Evolutionary conservation across 2,888 invertebrate species (phyloP).

Genomic region (Disparrhopalites patrizii): DNA sequence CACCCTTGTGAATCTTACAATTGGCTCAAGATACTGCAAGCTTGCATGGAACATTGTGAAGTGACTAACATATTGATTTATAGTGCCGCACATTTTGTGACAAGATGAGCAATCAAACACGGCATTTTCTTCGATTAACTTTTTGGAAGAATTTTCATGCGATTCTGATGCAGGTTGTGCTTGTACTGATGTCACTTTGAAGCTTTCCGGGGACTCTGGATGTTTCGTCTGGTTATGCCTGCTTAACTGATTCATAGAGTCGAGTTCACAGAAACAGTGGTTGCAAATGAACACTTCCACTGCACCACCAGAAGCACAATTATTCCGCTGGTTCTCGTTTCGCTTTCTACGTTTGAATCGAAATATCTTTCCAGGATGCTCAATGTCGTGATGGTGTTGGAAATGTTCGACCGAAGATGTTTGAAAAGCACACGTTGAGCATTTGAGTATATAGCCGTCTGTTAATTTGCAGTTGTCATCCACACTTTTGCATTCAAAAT

Average conservation of each 20-base stretch:
- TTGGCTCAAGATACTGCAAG: constrained; percentile 7
- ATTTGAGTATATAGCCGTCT: constrained; percentile 28
- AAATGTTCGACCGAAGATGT: constrained; percentile 29
- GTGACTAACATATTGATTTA: constrained; percentile 16
- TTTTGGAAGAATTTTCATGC: background rate
- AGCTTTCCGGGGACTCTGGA: constrained; percentile 50
- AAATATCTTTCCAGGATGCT: constrained; percentile 32
- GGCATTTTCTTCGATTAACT: constrained; percentile 40
- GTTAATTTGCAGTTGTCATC: constrained; percentile 25
- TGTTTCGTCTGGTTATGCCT: constrained; percentile 53
- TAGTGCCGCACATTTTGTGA: constrained; percentile 8
- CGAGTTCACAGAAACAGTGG: constrained; percentile 51
- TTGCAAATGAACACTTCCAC: constrained; percentile 46
- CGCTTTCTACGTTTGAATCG: constrained; percentile 29
- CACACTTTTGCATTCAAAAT: constrained; percentile 30
- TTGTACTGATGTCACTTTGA: constrained; percentile 44
- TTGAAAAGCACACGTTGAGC: constrained; percentile 36
- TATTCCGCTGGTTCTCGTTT: constrained; percentile 11
- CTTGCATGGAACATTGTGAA: constrained; percentile 7
- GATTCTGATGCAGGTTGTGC: background rate
- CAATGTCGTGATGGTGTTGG: constrained; percentile 32
- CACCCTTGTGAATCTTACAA: background rate
- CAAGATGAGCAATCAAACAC: constrained; percentile 53
- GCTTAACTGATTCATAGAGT: constrained; percentile 50
- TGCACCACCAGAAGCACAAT: background rate